Percentiles rank a stretch among this genome's conserved stretches.
Conservation (phyloP, 1,140 invertebrate genomes). For the Drosophila mayri region DNA sequence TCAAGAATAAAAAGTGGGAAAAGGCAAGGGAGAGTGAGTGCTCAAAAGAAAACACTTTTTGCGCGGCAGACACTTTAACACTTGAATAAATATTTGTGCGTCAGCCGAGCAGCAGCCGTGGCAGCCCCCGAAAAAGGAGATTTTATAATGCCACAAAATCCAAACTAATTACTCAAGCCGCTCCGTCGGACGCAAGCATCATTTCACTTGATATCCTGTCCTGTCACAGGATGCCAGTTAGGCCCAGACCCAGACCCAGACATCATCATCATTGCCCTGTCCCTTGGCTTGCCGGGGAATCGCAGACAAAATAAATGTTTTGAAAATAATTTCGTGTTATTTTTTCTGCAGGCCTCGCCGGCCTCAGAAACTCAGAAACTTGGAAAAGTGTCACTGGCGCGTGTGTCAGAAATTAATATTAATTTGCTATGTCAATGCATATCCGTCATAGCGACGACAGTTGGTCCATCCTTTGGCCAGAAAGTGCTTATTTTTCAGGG, state of each 20-base stretch:
- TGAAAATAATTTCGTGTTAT: slow-evolving; percentile 78
- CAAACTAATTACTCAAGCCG: slow-evolving; percentile 83
- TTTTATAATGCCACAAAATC: slow-evolving; percentile 84
- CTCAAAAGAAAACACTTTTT: slow-evolving; percentile 70
- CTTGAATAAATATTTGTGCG: slow-evolving; percentile 84
- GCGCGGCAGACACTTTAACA: slow-evolving; percentile 81
- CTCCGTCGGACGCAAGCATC: slow-evolving; percentile 75
- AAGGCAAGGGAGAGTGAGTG: slow-evolving; percentile 35
- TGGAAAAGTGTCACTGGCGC: slow-evolving; percentile 71
- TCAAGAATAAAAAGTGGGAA: slow-evolving; percentile 2
- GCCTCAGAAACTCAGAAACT: slow-evolving; percentile 2
- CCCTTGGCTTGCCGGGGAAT: slow-evolving; percentile 14
- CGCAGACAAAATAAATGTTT: slow-evolving; percentile 78
- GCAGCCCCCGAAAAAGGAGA: slow-evolving; percentile 57
- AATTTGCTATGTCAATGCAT: slow-evolving; percentile 84
- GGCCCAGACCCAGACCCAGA: slow-evolving; percentile 44
- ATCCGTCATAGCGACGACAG: slow-evolving; percentile 73
- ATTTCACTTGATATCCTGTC: slow-evolving; percentile 82
- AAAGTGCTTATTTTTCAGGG: slow-evolving; percentile 72
- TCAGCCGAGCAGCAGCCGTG: slow-evolving; percentile 35
- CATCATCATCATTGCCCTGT: slow-evolving; percentile 56
- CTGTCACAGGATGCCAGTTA: slow-evolving; percentile 75
- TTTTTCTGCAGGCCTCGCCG: slow-evolving; percentile 44
- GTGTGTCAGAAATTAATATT: slow-evolving; percentile 85
- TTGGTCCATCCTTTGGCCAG: slow-evolving; percentile 42